These are phyloP conservation scores for Acrobasis consociella DNA, from an alignment of 2,888 invertebrate species.

Conservation along the genomic window DNA sequence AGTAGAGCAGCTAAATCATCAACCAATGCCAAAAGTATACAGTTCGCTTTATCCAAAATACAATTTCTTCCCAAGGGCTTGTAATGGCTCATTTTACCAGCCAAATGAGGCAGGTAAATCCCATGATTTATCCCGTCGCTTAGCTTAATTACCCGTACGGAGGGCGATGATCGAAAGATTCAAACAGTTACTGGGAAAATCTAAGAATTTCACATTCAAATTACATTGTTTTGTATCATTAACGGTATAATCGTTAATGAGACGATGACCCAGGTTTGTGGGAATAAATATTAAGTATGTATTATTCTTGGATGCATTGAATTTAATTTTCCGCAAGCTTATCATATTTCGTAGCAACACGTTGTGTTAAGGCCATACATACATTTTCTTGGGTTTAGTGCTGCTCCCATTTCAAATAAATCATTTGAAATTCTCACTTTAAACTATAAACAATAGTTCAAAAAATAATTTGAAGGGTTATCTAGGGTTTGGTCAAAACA, in stretches of 20 bases:
- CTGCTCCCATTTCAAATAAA: too few relatives aligned
- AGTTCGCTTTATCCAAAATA: not conserved
- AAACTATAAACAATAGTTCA: too few relatives aligned
- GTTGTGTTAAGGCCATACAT: too few relatives aligned
- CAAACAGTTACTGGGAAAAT: constrained; percentile 23
- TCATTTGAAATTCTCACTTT: too few relatives aligned
- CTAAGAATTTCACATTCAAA: constrained; percentile 21
- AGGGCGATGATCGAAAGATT: constrained; percentile 8
- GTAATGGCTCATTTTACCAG: not conserved
- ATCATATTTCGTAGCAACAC: not conserved
- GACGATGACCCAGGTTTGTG: not conserved
- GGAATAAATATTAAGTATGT: not conserved
- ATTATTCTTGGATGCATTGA: not conserved
- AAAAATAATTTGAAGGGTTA: too few relatives aligned
- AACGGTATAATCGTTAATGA: constrained; percentile 17
- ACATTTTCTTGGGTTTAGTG: too few relatives aligned
- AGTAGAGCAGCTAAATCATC: too few relatives aligned
- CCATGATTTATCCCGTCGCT: constrained; percentile 31
- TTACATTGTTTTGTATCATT: constrained; percentile 23
- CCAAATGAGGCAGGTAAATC: constrained; percentile 9
- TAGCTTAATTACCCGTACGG: constrained; percentile 14
- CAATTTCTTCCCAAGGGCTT: not conserved
- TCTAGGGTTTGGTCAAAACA: too few relatives aligned
- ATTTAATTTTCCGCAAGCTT: not conserved
- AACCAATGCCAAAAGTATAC: too few relatives aligned